Base-by-base conservation (phyloP, 2,797 vertebrate genomes). In the Phoxinus dragarum region DNA sequence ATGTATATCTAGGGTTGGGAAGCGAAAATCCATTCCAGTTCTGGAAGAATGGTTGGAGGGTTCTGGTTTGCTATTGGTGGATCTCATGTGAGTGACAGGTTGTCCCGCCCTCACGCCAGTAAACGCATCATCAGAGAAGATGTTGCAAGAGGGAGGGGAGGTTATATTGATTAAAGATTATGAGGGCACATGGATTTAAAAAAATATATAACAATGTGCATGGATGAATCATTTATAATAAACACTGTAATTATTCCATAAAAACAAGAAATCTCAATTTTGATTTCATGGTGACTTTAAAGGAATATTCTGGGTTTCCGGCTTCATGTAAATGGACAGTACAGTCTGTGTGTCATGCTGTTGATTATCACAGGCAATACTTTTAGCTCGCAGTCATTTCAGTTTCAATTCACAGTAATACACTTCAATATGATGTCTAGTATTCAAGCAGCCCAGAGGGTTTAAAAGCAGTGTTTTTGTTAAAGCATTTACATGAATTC, bases 401-500 rank as follows among this genome's bases (percentile, higher is more conserved):
- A n/a, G 31, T 34, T 76, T 56, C 74, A n/a, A 38, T 76, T 38
- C n/a, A 38, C 21, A 16, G 11, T 76, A 76, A 76, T 16, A 56
- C 73, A 75, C 73, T 34, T 75, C 19, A 54, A 36, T 31, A 54
- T 19, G 10, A 75, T 31, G 47, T 75, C 31, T 52, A 36, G 73
- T 31, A 36, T 49, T 21, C 9, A 10, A 54, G n/a, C 16, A 4
- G 14, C 44, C 42, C 71, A 9, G 16, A 49, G 72, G 72, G 16
- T 74, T 74, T 49, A 74, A 31, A 49, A 5, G n/a, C 42, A 34
- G 23, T 72, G 72, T 34, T 74, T 49, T 73, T 31, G 42, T 72
- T 72, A 2, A 44, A 47, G 9, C 27, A 34, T 16, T 74, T 49
- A 17, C 72, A 49, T 73, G 8, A 73, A 49, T 49, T 49, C 42